Percentiles rank a stretch among this genome's conserved stretches.
Evolutionary conservation across 2,113 vertebrate species (phyloP).

Genomic region (Rhinichthys klamathensis): DNA sequence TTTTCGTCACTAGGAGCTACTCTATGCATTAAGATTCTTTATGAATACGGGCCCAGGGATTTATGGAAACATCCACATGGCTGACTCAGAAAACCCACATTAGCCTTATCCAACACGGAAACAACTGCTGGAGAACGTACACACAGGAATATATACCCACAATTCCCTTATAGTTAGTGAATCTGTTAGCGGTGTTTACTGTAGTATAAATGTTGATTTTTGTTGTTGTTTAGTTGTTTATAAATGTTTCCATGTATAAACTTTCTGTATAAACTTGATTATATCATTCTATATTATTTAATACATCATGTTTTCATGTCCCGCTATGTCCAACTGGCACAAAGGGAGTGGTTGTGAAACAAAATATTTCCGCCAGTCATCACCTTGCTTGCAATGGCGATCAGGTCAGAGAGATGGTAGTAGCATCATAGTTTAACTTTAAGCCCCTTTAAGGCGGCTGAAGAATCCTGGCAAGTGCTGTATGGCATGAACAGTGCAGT

Average conservation of each 20-base stretch:
- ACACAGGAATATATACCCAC: conserved; percentile 14
- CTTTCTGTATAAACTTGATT: background rate
- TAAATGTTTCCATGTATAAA: background rate
- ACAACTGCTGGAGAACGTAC: conserved; percentile 50
- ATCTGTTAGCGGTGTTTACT: background rate
- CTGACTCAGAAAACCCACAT: conserved; percentile 55
- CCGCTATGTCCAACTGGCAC: conserved; percentile 27
- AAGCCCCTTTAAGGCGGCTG: conserved; percentile 35
- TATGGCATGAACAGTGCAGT: conserved; percentile 44
- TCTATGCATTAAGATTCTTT: too few relatives aligned
- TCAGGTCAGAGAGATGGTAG: background rate
- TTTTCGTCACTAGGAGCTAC: too few relatives aligned
- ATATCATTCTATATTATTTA: conserved; percentile 34
- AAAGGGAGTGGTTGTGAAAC: conserved; percentile 43
- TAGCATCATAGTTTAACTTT: conserved; percentile 23
- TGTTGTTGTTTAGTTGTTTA: background rate
- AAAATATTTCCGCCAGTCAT: conserved; percentile 25
- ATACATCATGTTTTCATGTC: conserved; percentile 11
- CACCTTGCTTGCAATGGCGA: background rate
- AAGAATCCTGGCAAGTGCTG: conserved; percentile 56
- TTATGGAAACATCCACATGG: conserved; percentile 51
- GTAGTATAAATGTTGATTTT: background rate
- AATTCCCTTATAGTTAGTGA: background rate
- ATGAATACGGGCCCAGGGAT: too few relatives aligned
- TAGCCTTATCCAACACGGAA: conserved; percentile 43